phyloP scores from a whole-genome alignment of 2,888 invertebrate genomes.

The Drosophila cognata region DNA sequence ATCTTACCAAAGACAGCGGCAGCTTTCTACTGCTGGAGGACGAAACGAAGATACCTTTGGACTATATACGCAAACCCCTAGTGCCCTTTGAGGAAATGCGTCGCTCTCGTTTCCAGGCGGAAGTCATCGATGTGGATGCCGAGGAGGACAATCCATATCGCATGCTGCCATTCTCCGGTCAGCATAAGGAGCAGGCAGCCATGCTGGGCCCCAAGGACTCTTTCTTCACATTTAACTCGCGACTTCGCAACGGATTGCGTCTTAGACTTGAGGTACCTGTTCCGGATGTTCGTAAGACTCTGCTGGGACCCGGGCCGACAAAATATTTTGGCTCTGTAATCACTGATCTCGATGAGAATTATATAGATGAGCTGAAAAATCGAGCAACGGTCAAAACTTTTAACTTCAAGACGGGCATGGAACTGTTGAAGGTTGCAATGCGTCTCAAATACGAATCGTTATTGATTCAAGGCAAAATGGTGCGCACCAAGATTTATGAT shows the following conservation, averaged over 20 bases:
- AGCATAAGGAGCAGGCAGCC: conserved; percentile 78
- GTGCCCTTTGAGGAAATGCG: conserved; percentile 84
- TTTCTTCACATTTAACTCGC: conserved; percentile 82
- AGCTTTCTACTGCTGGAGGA: conserved; percentile 82
- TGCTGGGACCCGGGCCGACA: conserved; percentile 68
- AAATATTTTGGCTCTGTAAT: conserved; percentile 78
- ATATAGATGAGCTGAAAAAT: conserved; percentile 81
- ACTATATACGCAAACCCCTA: conserved; percentile 82
- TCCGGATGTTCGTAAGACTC: conserved; percentile 66
- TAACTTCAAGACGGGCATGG: conserved; percentile 77
- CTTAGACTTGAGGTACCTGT: conserved; percentile 81
- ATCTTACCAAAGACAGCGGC: conserved; percentile 84
- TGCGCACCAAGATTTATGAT: conserved; percentile 81
- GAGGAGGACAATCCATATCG: conserved; percentile 81
- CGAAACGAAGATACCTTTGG: conserved; percentile 82
- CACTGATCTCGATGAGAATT: conserved; percentile 84
- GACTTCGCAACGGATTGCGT: conserved; percentile 81
- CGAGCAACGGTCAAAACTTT: conserved; percentile 79
- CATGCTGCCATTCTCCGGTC: conserved; percentile 82
- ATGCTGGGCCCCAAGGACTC: conserved; percentile 75
- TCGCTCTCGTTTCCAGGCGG: conserved; percentile 77
- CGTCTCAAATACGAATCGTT: conserved; percentile 83
- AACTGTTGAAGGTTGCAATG: conserved; percentile 78
- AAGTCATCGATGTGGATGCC: conserved; percentile 74
- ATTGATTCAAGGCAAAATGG: conserved; percentile 82